These are phyloP conservation scores for Polydesmus complanatus DNA, from an alignment of 2,888 invertebrate species.

Conservation along the genomic window DNA sequence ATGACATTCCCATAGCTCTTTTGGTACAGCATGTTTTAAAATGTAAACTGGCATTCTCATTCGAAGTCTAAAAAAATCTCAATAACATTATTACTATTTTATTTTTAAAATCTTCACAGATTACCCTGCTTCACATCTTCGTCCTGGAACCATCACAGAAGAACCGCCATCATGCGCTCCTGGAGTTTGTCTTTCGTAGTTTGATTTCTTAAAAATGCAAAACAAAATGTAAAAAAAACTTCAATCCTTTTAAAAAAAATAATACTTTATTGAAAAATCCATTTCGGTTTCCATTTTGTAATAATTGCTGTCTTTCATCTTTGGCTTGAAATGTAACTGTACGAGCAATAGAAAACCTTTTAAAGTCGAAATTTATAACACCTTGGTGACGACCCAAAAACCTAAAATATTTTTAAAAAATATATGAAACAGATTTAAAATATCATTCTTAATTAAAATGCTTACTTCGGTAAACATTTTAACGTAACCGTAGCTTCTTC, in stretches of 20 bases:
- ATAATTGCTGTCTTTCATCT: background rate
- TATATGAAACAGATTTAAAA: background rate
- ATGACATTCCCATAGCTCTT: background rate
- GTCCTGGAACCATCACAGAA: background rate
- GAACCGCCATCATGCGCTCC: background rate
- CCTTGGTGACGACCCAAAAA: constrained; percentile 1
- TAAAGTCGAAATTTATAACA: constrained; percentile 7
- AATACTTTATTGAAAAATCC: too few relatives aligned
- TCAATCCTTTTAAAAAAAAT: too few relatives aligned
- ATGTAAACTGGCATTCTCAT: background rate
- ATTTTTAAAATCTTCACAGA: background rate
- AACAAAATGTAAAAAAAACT: too few relatives aligned
- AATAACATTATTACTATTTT: background rate
- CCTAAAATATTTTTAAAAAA: constrained; percentile 4
- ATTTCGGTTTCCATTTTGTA: background rate
- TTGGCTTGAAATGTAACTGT: background rate
- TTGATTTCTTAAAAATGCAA: too few relatives aligned
- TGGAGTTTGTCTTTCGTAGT: too few relatives aligned
- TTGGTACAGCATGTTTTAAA: constrained; percentile 1
- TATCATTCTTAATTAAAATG: background rate
- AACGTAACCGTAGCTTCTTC: background rate
- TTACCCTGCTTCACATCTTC: background rate
- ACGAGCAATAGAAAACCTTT: constrained; percentile 5
- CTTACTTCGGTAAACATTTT: background rate
- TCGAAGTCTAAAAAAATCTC: background rate